Base-by-base conservation (phyloP, 2,113 vertebrate genomes). In the Mesitornis unicolor region DNA sequence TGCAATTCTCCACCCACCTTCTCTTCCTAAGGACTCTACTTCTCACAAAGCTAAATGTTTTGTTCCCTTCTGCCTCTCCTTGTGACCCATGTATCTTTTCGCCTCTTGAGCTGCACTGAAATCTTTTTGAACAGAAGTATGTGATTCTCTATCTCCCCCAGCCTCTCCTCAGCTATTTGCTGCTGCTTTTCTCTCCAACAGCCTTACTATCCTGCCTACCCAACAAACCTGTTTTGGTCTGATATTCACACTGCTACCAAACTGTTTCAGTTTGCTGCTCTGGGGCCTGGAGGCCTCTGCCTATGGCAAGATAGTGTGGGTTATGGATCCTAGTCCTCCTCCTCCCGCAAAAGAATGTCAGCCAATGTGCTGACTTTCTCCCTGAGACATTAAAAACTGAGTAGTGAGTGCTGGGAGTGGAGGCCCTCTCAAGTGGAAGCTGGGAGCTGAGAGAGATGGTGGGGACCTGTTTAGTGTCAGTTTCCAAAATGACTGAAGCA, bases 231-330 rank as follows among this genome's bases (percentile, higher is more conserved):
- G 94, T 53, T 94, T 91, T n/a, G 29, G 38, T 76, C 81, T 92
- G 94, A 97, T 96, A 92, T 59, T 75, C 40, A 76, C 69, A 16
- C 78, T 77, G 61, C 61, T 59, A 17, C 35, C 47, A 42, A 75
- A 93, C 50, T 96, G 93, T 95, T 94, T 87, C 84, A 94, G 82
- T 90, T 87, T 95, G 95, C 79, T 84, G 35, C 76, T 74, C 25
- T 60, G 54, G 35, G 57, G 80, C 89, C 93, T 43, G 61, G 45
- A 65, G 88, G 90, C 81, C 56, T 82, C 88, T 94, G 87, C 45
- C 75, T 94, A 38, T 31, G 86, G 45, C 75, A 50, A 76, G 93
- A 91, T 81, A 95, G 57, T 5, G 31, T 20, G 38, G 31, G 33
- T 26, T 83, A 29, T 4, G 29, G 20, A 89, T 91, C 53, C 50